phyloP scores from a whole-genome alignment of 2,113 vertebrate genomes.

The Anguilla rostrata region DNA sequence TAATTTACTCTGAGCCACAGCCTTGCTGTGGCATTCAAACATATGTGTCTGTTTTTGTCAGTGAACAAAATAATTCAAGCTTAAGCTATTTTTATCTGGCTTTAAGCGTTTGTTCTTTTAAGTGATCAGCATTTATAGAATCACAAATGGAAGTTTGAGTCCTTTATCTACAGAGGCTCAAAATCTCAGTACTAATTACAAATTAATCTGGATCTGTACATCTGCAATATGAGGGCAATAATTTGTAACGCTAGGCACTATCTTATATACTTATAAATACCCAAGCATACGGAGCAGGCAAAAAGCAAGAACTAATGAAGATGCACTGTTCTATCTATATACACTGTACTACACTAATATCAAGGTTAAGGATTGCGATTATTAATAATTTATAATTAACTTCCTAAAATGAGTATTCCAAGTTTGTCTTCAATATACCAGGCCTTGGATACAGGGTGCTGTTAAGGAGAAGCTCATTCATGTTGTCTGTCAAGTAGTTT shows the following conservation, averaged over 20 bases:
- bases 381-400: conserved; percentile 77
- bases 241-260: conserved; percentile 68
- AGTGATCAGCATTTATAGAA: conserved; percentile 71
- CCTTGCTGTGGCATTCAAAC: conserved; percentile 67
- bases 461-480: conserved; percentile 60
- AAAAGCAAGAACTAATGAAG: conserved; percentile 62
- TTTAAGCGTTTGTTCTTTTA: conserved; percentile 70
- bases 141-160: conserved; percentile 68
- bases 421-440: conserved; percentile 54
- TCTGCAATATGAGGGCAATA: conserved; percentile 73
- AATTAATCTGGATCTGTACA: conserved; percentile 80
- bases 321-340: conserved; percentile 67
- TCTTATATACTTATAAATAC: conserved; percentile 73
- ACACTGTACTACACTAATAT: conserved; percentile 58
- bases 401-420: conserved; percentile 61
- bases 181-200: conserved; percentile 83
- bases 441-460: conserved; percentile 43
- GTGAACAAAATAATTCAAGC: conserved; percentile 75
- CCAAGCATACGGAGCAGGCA: conserved; percentile 42
- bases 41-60: conserved; percentile 75
- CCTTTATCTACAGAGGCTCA: conserved; percentile 79
- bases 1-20: conserved; percentile 68
- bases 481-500: conserved; percentile 24
- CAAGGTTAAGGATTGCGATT: conserved; percentile 69
- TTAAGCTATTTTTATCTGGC: conserved; percentile 78